A percentile compares a stretch with the other conserved stretches of the same genome.
These are phyloP conservation scores for Neolamprologus multifasciatus DNA, from an alignment of 2,797 vertebrate species.

Conservation along the genomic window DNA sequence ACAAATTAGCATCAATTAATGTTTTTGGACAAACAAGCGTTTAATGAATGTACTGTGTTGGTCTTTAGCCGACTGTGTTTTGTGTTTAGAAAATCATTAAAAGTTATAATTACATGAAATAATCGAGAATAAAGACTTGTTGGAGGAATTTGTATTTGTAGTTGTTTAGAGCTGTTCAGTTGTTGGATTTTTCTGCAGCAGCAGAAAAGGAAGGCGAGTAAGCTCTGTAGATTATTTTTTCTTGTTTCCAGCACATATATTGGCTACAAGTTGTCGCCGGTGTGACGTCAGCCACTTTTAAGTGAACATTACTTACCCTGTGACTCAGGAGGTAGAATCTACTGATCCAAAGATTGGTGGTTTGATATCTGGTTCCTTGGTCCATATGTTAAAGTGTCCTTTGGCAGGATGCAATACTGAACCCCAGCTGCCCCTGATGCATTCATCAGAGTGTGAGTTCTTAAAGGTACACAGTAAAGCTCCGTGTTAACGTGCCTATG, in stretches of 20 bases:
- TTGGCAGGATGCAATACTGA: not conserved
- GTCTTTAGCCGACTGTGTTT: not conserved
- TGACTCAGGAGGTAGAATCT: not conserved
- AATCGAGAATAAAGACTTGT: not conserved
- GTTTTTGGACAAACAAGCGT: not conserved
- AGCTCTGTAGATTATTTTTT: not conserved
- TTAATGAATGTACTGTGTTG: not conserved
- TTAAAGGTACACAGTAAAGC: not conserved
- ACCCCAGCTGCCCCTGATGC: not conserved
- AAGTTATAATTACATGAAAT: not conserved
- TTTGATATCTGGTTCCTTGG: not conserved
- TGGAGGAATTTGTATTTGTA: not conserved
- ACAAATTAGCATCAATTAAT: not conserved
- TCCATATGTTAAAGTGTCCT: not conserved
- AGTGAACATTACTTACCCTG: not conserved
- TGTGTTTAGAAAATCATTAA: not conserved
- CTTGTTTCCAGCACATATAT: not conserved
- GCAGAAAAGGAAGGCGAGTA: not conserved
- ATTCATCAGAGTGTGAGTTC: not conserved
- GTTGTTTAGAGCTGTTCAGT: not conserved
- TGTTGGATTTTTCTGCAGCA: not conserved
- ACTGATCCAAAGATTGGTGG: not conserved
- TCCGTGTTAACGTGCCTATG: not conserved
- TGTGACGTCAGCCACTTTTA: not conserved
- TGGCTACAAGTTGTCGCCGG: not conserved